phyloP scores from a whole-genome alignment of 2,113 vertebrate species.

The Pseudopipra pipra region DNA sequence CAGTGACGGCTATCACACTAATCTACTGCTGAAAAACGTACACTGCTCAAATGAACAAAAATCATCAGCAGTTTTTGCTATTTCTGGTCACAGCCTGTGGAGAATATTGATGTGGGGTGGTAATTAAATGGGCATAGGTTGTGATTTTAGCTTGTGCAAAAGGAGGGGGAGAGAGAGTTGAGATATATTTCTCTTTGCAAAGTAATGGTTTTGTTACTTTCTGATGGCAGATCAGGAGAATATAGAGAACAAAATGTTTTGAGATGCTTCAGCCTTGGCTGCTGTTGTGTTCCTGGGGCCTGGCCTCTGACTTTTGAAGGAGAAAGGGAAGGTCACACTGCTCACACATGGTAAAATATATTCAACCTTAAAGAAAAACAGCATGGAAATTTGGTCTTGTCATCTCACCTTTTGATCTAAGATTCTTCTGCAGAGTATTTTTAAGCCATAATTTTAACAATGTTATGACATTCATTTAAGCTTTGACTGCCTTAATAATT shows the following conservation, averaged over 20 bases:
- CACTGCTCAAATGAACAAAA: neutral
- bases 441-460: neutral
- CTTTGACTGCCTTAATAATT: neutral
- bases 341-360: neutral
- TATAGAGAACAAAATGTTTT: neutral
- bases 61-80: rapidly evolving
- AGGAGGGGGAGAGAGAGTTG: neutral
- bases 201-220: neutral
- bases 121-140: neutral
- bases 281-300: neutral
- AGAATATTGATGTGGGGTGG: neutral
- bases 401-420: neutral
- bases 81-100: neutral
- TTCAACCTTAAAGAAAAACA: neutral
- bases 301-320: neutral
- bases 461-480: neutral
- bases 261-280: neutral
- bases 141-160: neutral
- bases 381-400: neutral
- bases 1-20: neutral
- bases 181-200: neutral
- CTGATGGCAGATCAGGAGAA: neutral
- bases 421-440: neutral
- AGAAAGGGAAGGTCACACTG: neutral
- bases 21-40: neutral